A percentile compares a stretch with the other conserved stretches of the same genome.
Evolutionary conservation across 2,888 invertebrate species (phyloP).

Genomic region (Nomada fabriciana): DNA sequence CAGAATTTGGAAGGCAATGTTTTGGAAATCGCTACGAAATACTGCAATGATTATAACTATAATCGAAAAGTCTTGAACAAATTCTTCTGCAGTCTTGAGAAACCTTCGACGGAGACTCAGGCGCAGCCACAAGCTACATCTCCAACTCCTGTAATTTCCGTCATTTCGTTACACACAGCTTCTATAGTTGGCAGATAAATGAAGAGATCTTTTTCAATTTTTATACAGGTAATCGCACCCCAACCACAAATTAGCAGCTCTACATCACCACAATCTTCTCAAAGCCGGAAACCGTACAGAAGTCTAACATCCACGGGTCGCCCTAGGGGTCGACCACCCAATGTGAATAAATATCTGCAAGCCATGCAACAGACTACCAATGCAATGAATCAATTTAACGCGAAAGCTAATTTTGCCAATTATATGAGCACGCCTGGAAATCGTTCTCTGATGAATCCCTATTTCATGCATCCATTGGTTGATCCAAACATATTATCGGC

Average conservation of each 20-base stretch:
- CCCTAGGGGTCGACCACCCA: slow-evolving; percentile 86
- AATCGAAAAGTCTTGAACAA: slow-evolving; percentile 46
- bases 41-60: slow-evolving; percentile 84
- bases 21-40: slow-evolving; percentile 89
- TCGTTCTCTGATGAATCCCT: slow-evolving; percentile 77
- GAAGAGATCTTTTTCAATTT: background rate
- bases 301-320: slow-evolving; percentile 81
- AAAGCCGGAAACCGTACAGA: slow-evolving; percentile 74
- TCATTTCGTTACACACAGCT: background rate
- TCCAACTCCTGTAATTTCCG: slow-evolving; percentile 71
- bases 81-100: slow-evolving; percentile 37
- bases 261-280: slow-evolving; percentile 68
- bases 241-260: slow-evolving; percentile 57
- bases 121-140: slow-evolving; percentile 65
- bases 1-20: slow-evolving; percentile 87
- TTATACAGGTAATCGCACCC: slow-evolving; percentile 50
- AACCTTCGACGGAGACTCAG: slow-evolving; percentile 32
- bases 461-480: slow-evolving; percentile 78
- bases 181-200: background rate
- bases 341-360: slow-evolving; percentile 80
- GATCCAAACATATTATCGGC: slow-evolving; percentile 79
- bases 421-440: slow-evolving; percentile 74
- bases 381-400: slow-evolving; percentile 74
- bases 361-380: slow-evolving; percentile 70
- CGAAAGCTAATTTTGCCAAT: slow-evolving; percentile 73